Evolutionary conservation across 1,140 invertebrate genomes (phyloP), one percentile per base, ranked within the genome.

Genomic region (Drosophila pseudoananassae): DNA sequence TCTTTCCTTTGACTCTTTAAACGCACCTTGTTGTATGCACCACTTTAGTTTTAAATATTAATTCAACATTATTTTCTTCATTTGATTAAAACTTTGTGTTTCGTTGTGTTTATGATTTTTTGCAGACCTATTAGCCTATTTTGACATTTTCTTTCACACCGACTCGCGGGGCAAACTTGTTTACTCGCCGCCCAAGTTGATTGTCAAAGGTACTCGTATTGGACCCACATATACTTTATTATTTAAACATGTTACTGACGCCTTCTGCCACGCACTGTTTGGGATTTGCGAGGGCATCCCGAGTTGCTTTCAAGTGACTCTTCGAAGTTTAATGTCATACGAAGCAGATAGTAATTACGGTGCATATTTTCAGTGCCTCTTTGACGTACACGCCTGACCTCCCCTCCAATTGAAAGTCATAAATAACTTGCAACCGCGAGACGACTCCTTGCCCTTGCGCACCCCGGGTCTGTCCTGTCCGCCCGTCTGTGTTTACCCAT

Each of bases 111-210:
- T 92, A 91, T 92, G 92, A 93, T 92, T 93, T 83, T 76, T 95
- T 95, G 92, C 95, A 96, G 95, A 96, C 93, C 94, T 90, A 91
- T 94, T 94, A 94, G 95, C 96, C 93, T 95, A 95, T 94, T 95
- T 94, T 93, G 94, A 95, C 92, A 93, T 95, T 92, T 93, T 95
- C 92, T 96, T 95, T 93, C 95, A 96, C 82, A 96, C 95, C 91
- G 95, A 96, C 94, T 95, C 95, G 64, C 94, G 94, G 80, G 95
- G 96, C 92, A 94, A 93, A 64, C 94, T 95, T 77, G 78, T 91
- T 91, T 93, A 94, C 91, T 93, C 95, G 91, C 95, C 96, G 81
- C 94, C 94, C 79, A 93, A 96, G 85, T 93, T 95, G 90, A 94
- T 94, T 91, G 94, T 95, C 74, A 94, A 95, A 96, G 96, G 95